Evolutionary conservation across 2,888 invertebrate species (phyloP), one percentile per base, ranked within the genome.

Genomic region (Sisyra terminalis): DNA sequence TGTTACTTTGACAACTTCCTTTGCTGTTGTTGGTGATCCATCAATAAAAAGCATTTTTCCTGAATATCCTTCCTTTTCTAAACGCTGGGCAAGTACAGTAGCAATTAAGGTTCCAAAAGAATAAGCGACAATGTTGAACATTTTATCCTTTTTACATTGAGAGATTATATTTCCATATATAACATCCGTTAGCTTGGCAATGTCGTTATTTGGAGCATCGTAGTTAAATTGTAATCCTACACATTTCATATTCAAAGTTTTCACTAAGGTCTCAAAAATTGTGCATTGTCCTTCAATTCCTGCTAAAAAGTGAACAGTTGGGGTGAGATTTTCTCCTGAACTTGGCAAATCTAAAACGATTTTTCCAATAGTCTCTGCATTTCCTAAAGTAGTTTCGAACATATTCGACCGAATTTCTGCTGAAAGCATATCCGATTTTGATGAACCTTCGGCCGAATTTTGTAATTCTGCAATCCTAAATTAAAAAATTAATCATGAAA

Each of bases 31-130:
- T 0, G 83, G 84, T 0, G 81, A 67, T 7, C 92, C 90, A 57
- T 94, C 94, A 39, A 96, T 67, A 10, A 88, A 70, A 51, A 81
- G 65, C 2, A 85, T 51, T 32, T 69, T 66, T 3, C 83, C 84
- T 10, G 55, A 63, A 41, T 66, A 65, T 49, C 81, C 82, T 52
- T 70, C 64, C 7, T 61, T 63, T 59, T 88, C 87, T 30, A 93
- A 63, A 52, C 72, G 67, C 7, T 73, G 63, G 3, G 78, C 81
- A 45, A 93, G 63, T 57, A 90, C 85, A 44, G 92, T 60, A 0
- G 81, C 79, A 14, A 90, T 66, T 16, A 82, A 59, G 0, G 79
- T 67, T 37, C 96, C 96, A 55, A 78, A 93, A 10, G 94, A 96
- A 65, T 96, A 93, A 2, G 85, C 92, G n/a, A 83, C 71, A 1